These are phyloP conservation scores for Cavia aperea DNA, from an alignment of 2,113 vertebrate genomes.

Conservation along the genomic window DNA sequence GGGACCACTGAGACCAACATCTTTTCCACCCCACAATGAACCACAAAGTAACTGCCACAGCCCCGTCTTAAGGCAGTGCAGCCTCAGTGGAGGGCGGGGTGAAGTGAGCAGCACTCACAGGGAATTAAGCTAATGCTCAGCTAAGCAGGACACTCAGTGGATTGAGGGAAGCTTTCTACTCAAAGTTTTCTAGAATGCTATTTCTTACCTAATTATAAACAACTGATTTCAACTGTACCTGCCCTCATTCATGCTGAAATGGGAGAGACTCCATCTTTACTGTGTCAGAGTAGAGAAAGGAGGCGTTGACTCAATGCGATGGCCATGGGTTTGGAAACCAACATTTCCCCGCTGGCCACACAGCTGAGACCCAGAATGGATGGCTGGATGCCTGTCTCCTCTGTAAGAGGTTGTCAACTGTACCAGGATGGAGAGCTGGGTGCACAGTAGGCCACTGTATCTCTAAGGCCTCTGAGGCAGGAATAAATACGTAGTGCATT, in stretches of 20 bases:
- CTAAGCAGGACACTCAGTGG: background rate
- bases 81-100: background rate
- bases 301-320: no score
- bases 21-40: background rate
- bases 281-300: no score
- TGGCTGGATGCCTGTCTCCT: background rate
- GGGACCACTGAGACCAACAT: background rate
- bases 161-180: background rate
- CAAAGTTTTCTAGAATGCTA: background rate
- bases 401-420: background rate
- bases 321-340: background rate
- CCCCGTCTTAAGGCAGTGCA: background rate
- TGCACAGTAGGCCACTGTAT: background rate
- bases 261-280: background rate
- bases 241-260: background rate
- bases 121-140: background rate
- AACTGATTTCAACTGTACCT: constrained; percentile 20
- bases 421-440: background rate
- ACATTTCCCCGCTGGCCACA: background rate
- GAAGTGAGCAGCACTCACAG: background rate
- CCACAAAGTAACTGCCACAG: background rate
- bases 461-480: background rate
- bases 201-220: constrained; percentile 15
- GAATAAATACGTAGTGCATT: background rate
- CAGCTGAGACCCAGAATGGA: background rate